Percentiles rank a stretch among this genome's conserved stretches.
Evolutionary conservation across 2,113 vertebrate species (phyloP).

Genomic region (Myxocyprinus asiaticus): DNA sequence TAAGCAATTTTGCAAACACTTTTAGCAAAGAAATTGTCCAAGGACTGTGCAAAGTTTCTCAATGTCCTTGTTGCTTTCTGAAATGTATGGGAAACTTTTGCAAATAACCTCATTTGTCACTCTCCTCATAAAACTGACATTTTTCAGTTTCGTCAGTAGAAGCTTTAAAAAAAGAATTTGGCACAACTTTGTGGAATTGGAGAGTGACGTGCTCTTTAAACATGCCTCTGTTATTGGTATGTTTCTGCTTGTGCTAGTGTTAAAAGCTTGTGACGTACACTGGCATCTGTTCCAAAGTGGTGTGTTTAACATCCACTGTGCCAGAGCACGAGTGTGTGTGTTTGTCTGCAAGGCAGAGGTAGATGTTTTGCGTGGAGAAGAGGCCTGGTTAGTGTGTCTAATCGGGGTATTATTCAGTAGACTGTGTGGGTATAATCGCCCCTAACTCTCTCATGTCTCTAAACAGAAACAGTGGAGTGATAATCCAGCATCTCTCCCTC

Average conservation of each 20-base stretch:
- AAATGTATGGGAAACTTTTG: neutral
- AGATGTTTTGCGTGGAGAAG: slow-evolving; percentile 69
- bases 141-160: neutral
- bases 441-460: slow-evolving; percentile 60
- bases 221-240: neutral
- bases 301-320: slow-evolving; percentile 4
- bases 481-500: slow-evolving; percentile 65
- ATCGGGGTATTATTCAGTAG: slow-evolving; percentile 70
- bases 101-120: neutral
- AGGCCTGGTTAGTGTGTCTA: slow-evolving; percentile 66
- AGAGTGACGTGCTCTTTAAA: neutral
- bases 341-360: slow-evolving; percentile 54
- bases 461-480: slow-evolving; percentile 55
- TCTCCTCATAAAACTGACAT: neutral
- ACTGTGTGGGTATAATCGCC: slow-evolving; percentile 66
- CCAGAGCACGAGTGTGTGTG: slow-evolving; percentile 18
- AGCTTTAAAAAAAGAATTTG: neutral
- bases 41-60: too few relatives aligned
- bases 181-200: neutral
- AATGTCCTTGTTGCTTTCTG: neutral
- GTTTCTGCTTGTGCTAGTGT: neutral
- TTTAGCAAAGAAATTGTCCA: too few relatives aligned
- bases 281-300: slow-evolving; percentile 9
- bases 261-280: slow-evolving; percentile 15
- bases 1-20: too few relatives aligned